These are phyloP conservation scores for Tapirus indicus DNA, from an alignment of 2,797 vertebrate species.

Conservation along the genomic window DNA sequence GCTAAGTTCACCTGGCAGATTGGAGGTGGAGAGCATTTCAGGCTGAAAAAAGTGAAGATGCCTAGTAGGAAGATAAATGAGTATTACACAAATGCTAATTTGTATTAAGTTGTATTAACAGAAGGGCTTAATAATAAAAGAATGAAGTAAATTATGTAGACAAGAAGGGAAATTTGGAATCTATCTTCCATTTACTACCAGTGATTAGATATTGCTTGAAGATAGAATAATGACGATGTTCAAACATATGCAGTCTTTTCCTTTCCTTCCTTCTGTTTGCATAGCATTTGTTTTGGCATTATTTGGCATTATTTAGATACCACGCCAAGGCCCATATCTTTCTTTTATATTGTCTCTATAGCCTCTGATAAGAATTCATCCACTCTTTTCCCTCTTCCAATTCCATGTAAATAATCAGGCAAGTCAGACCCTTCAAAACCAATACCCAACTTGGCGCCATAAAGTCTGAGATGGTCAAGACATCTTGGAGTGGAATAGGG, in stretches of 20 bases:
- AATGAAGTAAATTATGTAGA: background rate
- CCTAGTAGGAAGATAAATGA: constrained; percentile 5
- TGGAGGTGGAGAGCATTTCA: background rate
- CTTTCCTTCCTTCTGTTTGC: background rate
- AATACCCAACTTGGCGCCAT: background rate
- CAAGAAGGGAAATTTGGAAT: background rate
- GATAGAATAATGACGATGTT: background rate
- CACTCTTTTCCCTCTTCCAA: background rate
- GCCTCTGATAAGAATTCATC: background rate
- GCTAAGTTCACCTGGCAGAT: background rate
- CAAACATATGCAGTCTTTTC: background rate
- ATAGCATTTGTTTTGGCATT: background rate
- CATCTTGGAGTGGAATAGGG: background rate
- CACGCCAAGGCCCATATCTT: background rate
- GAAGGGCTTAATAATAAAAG: constrained; percentile 39
- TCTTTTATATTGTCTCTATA: background rate
- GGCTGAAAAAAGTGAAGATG: background rate
- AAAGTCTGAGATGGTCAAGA: background rate
- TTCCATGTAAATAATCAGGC: background rate
- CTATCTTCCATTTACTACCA: background rate
- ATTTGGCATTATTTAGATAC: background rate
- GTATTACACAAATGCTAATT: constrained; percentile 27
- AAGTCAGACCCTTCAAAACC: background rate
- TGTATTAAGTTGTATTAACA: constrained; percentile 1
- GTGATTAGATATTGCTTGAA: constrained; percentile 21